These are phyloP conservation scores for Agelastica alni DNA, from an alignment of 2,888 invertebrate genomes.

Conservation along the genomic window DNA sequence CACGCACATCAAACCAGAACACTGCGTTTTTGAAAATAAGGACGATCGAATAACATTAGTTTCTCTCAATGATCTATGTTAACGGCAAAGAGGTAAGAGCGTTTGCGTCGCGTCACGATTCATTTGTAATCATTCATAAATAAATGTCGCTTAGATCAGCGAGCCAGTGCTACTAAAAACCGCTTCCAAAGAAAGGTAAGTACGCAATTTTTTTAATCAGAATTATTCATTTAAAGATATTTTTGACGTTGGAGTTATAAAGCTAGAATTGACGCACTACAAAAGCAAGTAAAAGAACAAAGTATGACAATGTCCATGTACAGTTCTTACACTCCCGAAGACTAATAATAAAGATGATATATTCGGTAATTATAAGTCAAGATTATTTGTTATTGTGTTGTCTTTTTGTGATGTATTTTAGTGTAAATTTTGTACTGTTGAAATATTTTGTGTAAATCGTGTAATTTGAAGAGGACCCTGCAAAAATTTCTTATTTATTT, in stretches of 20 bases:
- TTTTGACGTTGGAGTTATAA: constrained; percentile 94
- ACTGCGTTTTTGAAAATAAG: constrained; percentile 95
- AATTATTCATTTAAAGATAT: no score
- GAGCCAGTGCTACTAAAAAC: constrained; percentile 88
- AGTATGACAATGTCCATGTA: constrained; percentile 99
- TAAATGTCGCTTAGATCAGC: constrained; percentile 66
- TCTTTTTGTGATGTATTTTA: no score
- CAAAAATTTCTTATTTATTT: no score
- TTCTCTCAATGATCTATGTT: constrained; percentile 87
- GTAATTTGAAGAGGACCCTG: no score
- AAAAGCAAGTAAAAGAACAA: constrained; percentile 97
- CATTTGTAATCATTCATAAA: no score
- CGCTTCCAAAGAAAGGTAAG: constrained; percentile 93
- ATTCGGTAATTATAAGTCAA: constrained; percentile 73
- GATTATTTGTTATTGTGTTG: not conserved
- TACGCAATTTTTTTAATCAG: no score
- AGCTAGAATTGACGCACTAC: constrained; percentile 94
- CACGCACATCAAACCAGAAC: constrained; percentile 90
- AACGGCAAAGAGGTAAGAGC: constrained; percentile 82
- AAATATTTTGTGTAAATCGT: no score
- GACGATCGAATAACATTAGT: constrained; percentile 85
- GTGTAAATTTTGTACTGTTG: no score
- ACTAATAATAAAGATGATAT: constrained; percentile 91
- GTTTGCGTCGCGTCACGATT: no score
- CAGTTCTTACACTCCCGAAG: constrained; percentile 91